Base-by-base conservation (phyloP, 2,113 vertebrate species). In the Chionis minor region DNA sequence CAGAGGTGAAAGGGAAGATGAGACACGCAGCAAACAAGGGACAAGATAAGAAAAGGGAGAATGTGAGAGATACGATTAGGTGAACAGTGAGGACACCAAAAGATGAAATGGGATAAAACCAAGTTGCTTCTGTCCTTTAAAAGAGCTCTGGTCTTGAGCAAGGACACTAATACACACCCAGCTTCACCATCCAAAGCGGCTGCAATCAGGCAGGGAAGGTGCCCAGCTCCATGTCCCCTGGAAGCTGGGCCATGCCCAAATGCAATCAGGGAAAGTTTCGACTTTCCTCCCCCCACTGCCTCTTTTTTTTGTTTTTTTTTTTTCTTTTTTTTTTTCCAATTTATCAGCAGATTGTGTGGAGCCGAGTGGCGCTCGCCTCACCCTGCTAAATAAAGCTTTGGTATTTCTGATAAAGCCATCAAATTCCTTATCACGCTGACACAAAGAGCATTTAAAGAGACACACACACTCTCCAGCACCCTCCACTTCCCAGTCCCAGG, bases 321-420 rank as follows among this genome's bases (percentile, higher is more conserved):
- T 96, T 40, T 21, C 11, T 97, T 98, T 97, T 97, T 10, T 20
- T 40, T 47, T 47, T 22, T 97, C 97, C 97, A 98, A 99, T 99
- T 99, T 99, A 99, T 99, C 99, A 99, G 99, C 95, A 98, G 98
- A 98, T 99, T 99, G 98, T 96, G 98, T 88, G 95, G 97, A 98
- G 99, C 98, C 97, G 98, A 98, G 98, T 98, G 98, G 98, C 97
- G 96, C 98, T 98, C 98, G 98, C 99, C 99, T 99, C 99, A 98
- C 98, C 99, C 99, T 98, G 99, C 99, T 99, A 99, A 99, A 99
- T 99, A 99, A 99, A 99, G 99, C 99, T 98, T 98, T 98, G 99
- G 99, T 99, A 99, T 99, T 99, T 99, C 99, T 99, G 99, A 99
- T 99, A 99, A 99, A 99, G 99, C 98, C 99, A 99, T 99, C 99